Conservation (phyloP, 1,140 invertebrate genomes). For the Listronotus bonariensis region DNA sequence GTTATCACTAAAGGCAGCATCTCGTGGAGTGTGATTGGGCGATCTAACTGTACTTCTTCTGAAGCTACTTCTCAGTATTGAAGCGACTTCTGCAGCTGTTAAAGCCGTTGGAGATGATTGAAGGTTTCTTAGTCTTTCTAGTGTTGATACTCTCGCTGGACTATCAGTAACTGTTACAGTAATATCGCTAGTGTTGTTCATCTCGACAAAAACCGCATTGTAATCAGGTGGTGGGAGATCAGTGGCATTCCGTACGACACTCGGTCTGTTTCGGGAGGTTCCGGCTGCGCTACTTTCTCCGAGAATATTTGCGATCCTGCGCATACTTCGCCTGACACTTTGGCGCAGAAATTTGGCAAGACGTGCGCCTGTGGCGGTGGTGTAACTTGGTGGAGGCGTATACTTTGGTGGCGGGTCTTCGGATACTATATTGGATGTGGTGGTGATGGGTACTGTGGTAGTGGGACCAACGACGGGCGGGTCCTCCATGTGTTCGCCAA, state of each 20-base stretch:
- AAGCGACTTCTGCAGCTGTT: constrained; percentile 64
- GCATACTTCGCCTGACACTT: constrained; percentile 77
- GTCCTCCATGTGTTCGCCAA: constrained; percentile 59
- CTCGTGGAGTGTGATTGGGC: constrained; percentile 10
- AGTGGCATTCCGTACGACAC: constrained; percentile 11
- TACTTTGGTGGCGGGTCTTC: constrained; percentile 91
- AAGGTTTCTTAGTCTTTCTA: constrained; percentile 42
- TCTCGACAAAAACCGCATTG: constrained; percentile 63
- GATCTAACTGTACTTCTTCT: constrained; percentile 54
- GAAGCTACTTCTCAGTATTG: constrained; percentile 63
- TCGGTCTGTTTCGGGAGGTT: constrained; percentile 10
- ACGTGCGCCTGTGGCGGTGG: constrained; percentile 83
- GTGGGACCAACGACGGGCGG: constrained; percentile 48
- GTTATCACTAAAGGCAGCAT: constrained; percentile 45
- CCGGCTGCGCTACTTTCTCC: constrained; percentile 51
- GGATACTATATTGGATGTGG: constrained; percentile 51
- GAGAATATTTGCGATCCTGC: constrained; percentile 64
- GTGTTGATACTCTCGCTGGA: constrained; percentile 35
- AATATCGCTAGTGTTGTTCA: constrained; percentile 41
- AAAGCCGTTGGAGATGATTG: constrained; percentile 54
- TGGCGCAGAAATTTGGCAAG: constrained; percentile 79
- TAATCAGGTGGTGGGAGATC: constrained; percentile 67
- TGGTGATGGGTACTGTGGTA: constrained; percentile 47
- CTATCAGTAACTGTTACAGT: constrained; percentile 27
- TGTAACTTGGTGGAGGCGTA: constrained; percentile 89